Evolutionary conservation across 1,140 invertebrate genomes (phyloP).

Genomic region (Muscidifurax raptorellus): DNA sequence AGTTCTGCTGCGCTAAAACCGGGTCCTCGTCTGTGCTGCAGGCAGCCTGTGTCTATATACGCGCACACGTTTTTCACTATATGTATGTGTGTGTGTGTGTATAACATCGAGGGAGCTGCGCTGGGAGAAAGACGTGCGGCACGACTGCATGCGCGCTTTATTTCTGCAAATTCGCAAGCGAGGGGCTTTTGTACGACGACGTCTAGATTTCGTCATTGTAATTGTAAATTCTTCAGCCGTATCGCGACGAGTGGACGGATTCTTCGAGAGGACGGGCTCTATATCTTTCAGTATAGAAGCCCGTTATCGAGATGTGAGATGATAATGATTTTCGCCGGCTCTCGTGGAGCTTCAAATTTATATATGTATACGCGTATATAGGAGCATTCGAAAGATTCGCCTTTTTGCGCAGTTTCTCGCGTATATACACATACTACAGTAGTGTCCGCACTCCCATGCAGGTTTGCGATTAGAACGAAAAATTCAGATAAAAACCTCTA

Average conservation of each 20-base stretch:
- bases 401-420: too few species aligned
- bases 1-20: slow-evolving; percentile 64
- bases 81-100: neutral
- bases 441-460: too few species aligned
- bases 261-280: neutral
- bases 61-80: too few species aligned
- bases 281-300: neutral
- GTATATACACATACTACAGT: too few species aligned
- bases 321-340: neutral
- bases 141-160: neutral
- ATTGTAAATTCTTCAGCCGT: neutral
- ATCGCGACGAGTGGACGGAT: neutral
- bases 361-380: too few species aligned
- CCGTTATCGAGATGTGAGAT: neutral
- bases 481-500: neutral
- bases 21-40: slow-evolving; percentile 55
- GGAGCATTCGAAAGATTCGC: too few species aligned
- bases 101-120: neutral
- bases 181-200: neutral
- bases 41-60: neutral
- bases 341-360: too few species aligned
- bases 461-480: neutral
- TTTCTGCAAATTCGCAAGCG: neutral
- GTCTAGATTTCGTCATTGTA: neutral
- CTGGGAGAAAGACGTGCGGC: neutral